Base-by-base conservation (phyloP, 2,113 vertebrate species). In the Phyllostomus hastatus region DNA sequence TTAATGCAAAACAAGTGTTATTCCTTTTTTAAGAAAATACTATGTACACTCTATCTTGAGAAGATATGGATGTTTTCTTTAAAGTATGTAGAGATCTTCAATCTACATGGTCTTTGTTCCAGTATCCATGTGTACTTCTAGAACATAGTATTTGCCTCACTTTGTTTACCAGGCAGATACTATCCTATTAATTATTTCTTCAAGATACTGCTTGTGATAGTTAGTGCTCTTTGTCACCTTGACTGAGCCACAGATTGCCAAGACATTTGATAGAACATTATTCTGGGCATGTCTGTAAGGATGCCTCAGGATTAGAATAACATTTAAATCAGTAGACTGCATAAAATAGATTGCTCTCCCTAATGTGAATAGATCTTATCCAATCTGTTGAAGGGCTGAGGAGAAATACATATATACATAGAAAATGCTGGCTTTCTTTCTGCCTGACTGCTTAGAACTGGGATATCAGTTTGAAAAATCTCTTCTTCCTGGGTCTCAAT, bases 271-370 rank as follows among this genome's bases (percentile, higher is more conserved):
- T n/a, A 41, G 59, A 50, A 83, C 15, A 66, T 92, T 76, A 80
- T 52, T 93, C 6, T 90, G 15, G 19, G 28, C 66, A 12, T 81
- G 5, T 87, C 1, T 48, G 4, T 64, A 31, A 89, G 43, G 20
- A 43, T 41, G n/a, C 64, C 59, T 69, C 8, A 64, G 31, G n/a
- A 43, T 93, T 35, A 72, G 14, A 93, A 83, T 73, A 92, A 81
- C n/a, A 81, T 88, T 88, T 88, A 82, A 76, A 82, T 82, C 67
- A 73, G 72, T 70, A 48, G 52, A 70, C n/a, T 50, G 20, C 52
- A 2, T 61, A 85, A 81, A 84, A 19, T 16, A 70, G 2, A 67
- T 28, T 84, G 7, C 3, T 50, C 15, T 84, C 38, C 28, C 20
- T 90, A 46, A n/a, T 57, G 10, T 59, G n/a, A 11, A n/a, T 50